Evolutionary conservation across 2,888 invertebrate species (phyloP).

Genomic region (Melieria omissa): DNA sequence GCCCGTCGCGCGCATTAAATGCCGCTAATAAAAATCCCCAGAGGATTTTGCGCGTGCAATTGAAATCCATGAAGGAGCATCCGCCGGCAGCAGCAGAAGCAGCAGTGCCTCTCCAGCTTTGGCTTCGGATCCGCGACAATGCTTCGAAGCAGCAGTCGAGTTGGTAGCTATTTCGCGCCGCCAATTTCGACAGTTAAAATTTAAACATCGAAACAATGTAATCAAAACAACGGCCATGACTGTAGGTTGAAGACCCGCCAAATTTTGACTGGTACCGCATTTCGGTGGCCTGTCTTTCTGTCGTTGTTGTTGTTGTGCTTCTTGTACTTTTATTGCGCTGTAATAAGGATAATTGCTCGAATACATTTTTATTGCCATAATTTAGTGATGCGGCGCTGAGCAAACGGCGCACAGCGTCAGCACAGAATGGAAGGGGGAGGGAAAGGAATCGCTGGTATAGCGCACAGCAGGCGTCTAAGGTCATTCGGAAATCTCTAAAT

Average conservation of each 20-base stretch:
- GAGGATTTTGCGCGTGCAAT: constrained; percentile 30
- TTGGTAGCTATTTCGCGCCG: not conserved
- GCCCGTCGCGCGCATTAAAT: constrained; percentile 25
- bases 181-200: constrained; percentile 14
- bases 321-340: constrained; percentile 46
- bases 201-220: not conserved
- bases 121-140: not conserved
- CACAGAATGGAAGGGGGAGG: not conserved
- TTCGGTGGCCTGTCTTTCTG: no score
- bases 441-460: not conserved
- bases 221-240: no score
- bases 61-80: constrained; percentile 13
- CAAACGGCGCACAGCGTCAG: constrained; percentile 11
- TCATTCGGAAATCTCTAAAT: constrained; percentile 59
- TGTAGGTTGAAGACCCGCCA: not conserved
- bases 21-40: constrained; percentile 35
- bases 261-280: not conserved
- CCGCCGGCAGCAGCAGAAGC: not conserved
- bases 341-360: constrained; percentile 59
- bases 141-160: not conserved
- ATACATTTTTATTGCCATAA: constrained; percentile 61
- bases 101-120: not conserved
- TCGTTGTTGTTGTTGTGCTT: no score
- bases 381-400: constrained; percentile 43
- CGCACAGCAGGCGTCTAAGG: constrained; percentile 43